Evolutionary conservation across 2,113 vertebrate genomes (phyloP).

Genomic region (Saccopteryx leptura): DNA sequence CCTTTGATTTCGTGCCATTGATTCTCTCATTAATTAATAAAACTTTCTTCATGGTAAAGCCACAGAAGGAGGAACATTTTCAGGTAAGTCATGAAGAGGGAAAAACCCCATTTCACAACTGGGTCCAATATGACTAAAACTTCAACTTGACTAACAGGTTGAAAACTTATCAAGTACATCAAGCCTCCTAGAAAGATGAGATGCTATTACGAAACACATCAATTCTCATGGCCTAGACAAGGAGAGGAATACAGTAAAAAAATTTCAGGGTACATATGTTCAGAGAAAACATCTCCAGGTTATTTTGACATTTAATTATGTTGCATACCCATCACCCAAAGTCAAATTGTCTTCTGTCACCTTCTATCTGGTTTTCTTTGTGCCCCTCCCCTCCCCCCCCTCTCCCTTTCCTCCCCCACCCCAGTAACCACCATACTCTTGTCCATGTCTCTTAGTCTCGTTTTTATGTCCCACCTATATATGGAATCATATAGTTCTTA

Average conservation of each 20-base stretch:
- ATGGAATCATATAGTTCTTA: too few species aligned
- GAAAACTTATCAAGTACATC: not conserved
- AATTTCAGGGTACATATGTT: too few species aligned
- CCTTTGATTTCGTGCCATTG: slow-evolving; percentile 27
- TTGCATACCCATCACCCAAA: too few species aligned
- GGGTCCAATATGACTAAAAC: not conserved
- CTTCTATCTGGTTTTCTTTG: too few species aligned
- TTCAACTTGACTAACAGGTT: not conserved
- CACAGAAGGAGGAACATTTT: slow-evolving; percentile 7
- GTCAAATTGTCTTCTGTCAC: too few species aligned
- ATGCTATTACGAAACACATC: not conserved
- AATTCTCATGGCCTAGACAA: slow-evolving; percentile 49
- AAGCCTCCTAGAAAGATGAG: slow-evolving; percentile 46
- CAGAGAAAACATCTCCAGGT: too few species aligned
- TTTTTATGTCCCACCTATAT: too few species aligned
- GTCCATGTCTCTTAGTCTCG: too few species aligned
- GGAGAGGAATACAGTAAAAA: not conserved
- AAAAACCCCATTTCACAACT: slow-evolving; percentile 42
- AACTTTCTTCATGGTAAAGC: not conserved
- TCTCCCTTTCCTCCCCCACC: too few species aligned
- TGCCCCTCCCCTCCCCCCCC: too few species aligned
- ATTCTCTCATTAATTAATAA: slow-evolving; percentile 56
- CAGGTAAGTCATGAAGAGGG: slow-evolving; percentile 47
- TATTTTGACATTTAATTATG: too few species aligned
- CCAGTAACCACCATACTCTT: too few species aligned